Percentiles rank a stretch among this genome's conserved stretches.
These are phyloP conservation scores for Melipona quadrifasciata DNA, from an alignment of 1,140 invertebrate genomes.

Conservation along the genomic window DNA sequence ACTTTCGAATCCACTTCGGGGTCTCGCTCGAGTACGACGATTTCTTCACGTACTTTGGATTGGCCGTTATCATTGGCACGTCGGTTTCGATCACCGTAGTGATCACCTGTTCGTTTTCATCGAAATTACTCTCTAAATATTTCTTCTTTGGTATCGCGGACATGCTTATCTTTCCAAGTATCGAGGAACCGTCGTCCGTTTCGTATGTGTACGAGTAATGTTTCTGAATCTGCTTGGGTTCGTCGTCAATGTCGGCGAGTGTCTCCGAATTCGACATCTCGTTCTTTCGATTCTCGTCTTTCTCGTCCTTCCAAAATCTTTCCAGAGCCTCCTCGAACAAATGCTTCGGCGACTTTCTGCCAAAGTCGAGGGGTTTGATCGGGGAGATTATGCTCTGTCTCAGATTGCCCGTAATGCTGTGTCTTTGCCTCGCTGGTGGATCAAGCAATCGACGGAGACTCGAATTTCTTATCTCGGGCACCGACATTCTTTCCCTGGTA, in stretches of 20 bases:
- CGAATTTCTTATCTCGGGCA: constrained; percentile 77
- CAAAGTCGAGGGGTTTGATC: constrained; percentile 57
- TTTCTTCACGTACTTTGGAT: constrained; percentile 76
- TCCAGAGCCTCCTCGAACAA: constrained; percentile 67
- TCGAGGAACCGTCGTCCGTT: constrained; percentile 62
- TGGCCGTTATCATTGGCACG: constrained; percentile 70
- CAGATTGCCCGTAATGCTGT: constrained; percentile 75
- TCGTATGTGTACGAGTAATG: constrained; percentile 79
- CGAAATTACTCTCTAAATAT: constrained; percentile 78
- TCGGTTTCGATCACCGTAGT: constrained; percentile 79
- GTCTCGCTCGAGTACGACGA: constrained; percentile 73
- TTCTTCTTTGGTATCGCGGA: constrained; percentile 73
- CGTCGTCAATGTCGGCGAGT: constrained; percentile 35
- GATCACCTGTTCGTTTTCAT: constrained; percentile 78
- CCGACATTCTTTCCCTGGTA: constrained; percentile 75
- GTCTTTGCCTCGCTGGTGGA: constrained; percentile 75
- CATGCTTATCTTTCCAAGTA: constrained; percentile 65
- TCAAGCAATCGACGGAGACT: constrained; percentile 76
- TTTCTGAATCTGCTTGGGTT: constrained; percentile 76
- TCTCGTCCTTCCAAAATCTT: constrained; percentile 55
- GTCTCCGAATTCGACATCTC: constrained; percentile 24
- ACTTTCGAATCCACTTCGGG: constrained; percentile 77
- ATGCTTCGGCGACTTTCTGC: constrained; percentile 41
- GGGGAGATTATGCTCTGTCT: constrained; percentile 61
- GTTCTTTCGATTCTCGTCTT: constrained; percentile 53